Evolutionary conservation across 2,113 vertebrate species (phyloP).

Genomic region (Heteronetta atricapilla): DNA sequence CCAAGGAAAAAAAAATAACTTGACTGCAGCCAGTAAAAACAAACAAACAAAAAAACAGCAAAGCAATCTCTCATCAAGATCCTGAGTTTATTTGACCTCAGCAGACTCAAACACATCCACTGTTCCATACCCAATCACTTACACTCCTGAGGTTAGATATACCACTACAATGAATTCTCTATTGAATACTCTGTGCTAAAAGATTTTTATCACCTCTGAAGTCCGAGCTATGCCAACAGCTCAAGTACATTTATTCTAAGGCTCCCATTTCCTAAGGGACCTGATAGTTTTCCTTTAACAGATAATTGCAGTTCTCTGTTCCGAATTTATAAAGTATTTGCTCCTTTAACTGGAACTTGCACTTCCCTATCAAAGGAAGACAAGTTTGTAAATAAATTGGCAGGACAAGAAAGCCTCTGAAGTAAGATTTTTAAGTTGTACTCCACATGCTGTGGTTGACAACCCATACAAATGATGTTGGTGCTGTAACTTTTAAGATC

Average conservation of each 20-base stretch:
- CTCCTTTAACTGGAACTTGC: not conserved
- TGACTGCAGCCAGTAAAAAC: not conserved
- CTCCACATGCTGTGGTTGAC: not conserved
- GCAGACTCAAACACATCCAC: not conserved
- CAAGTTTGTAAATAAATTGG: not conserved
- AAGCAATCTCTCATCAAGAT: not conserved
- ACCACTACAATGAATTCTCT: not conserved
- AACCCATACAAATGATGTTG: not conserved
- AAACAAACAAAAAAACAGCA: not conserved
- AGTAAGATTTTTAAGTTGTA: not conserved
- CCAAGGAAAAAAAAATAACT: not conserved
- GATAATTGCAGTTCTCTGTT: not conserved
- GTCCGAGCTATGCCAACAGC: not conserved
- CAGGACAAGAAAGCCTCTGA: not conserved
- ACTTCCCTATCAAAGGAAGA: not conserved
- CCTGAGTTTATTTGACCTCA: not conserved
- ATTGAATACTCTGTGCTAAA: not conserved
- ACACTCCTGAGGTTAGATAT: not conserved
- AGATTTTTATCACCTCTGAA: not conserved
- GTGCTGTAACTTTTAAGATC: not conserved
- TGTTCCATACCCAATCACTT: accelerated
- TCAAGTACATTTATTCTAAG: not conserved
- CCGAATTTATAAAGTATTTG: not conserved
- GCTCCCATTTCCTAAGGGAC: not conserved
- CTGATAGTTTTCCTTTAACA: not conserved